These are phyloP conservation scores for Drosophila phalerata DNA, from an alignment of 2,888 invertebrate species.

Conservation along the genomic window DNA sequence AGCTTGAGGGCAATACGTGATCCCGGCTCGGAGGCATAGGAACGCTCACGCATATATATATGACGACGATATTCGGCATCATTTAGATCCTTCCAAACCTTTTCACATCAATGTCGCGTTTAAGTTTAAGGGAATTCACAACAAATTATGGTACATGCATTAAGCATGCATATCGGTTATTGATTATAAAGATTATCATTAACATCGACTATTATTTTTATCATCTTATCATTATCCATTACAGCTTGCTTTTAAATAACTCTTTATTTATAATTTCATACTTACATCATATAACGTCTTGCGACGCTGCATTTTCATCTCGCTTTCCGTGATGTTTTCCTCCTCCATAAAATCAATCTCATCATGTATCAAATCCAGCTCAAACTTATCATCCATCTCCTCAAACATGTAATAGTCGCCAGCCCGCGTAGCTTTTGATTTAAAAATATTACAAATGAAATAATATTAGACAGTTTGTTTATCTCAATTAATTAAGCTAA, in stretches of 20 bases:
- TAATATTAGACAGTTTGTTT: constrained; percentile 19
- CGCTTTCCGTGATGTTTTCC: constrained; percentile 82
- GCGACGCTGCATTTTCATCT: constrained; percentile 84
- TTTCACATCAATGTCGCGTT: constrained; percentile 34
- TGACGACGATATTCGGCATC: constrained; percentile 82
- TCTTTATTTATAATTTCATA: constrained; percentile 22
- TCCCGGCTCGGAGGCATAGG: constrained; percentile 84
- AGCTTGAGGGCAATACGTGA: constrained; percentile 82
- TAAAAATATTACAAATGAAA: neutral
- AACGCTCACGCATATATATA: constrained; percentile 84
- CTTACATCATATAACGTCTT: constrained; percentile 84
- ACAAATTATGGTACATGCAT: constrained; percentile 59
- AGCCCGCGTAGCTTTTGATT: constrained; percentile 93
- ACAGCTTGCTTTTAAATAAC: neutral
- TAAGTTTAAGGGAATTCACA: constrained; percentile 54
- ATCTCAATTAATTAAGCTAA: neutral
- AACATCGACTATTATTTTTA: neutral
- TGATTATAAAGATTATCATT: constrained; percentile 3
- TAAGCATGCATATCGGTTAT: constrained; percentile 36
- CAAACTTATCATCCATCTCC: constrained; percentile 93
- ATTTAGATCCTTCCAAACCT: constrained; percentile 85
- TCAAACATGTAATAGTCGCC: constrained; percentile 99
- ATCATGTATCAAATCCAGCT: constrained; percentile 88
- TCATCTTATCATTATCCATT: neutral
- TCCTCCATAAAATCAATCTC: constrained; percentile 86